Base-by-base conservation (phyloP, 2,797 vertebrate species). In the Oreonectes daqikongensis region DNA sequence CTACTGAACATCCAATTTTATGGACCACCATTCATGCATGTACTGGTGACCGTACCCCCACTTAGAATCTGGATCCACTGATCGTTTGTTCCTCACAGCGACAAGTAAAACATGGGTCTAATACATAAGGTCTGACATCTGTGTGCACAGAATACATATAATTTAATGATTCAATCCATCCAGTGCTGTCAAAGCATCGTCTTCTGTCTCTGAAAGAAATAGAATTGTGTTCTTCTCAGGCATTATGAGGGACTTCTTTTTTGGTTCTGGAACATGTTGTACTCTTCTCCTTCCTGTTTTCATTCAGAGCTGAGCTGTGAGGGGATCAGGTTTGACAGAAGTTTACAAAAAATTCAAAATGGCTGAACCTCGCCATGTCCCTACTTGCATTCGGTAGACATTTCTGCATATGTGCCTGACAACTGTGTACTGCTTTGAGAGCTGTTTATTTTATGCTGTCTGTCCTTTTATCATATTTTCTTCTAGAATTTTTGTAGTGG, bases 181-280 rank as follows among this genome's bases (percentile, higher is more conserved):
- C 24, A 32, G 5, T 59, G 30, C 35, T 44, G 10, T 66, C 7
- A 59, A 20, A 67, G 28, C 40, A 32, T 20, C 44, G 48, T 59
- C 70, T 72, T 53, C 11, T 20, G 15, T 53, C 46, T 66, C 24
- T 42, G 35, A 66, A 55, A 55, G n/a, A 24, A 64, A 44, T 20
- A 8, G 18, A 53, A 30, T 44, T 42, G 11, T 28, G 53, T 35
- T 66, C 65, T 9, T 67, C 50, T 66, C 1, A 1, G 73, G 26
- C 2, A 20, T 44, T 59, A 44, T 32, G 18, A 7, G 72, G 46
- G 63, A 22, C 53, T 75, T 67, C 17, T 57, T 24, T 18, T 55
- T 66, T 44, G 18, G 59, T 40, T 26, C 72, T 59, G 52, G 73
- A 67, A 75, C 73, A 67, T 75, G 40, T 15, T 68, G 52, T 67